These are phyloP conservation scores for Alaudala cheleensis DNA, from an alignment of 2,113 vertebrate genomes.

Conservation along the genomic window DNA sequence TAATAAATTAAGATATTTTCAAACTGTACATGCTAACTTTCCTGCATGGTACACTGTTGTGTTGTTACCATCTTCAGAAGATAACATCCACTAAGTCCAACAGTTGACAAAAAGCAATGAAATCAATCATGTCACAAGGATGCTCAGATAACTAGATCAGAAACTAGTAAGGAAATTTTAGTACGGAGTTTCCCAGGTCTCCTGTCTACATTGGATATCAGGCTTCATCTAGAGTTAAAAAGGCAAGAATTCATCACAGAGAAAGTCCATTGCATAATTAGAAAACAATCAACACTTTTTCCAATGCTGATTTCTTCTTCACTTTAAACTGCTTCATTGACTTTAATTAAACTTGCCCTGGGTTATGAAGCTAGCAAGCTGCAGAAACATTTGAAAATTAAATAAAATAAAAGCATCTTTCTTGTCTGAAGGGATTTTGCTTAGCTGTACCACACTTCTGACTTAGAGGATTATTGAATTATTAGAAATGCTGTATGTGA, in stretches of 20 bases:
- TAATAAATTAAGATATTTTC: background rate
- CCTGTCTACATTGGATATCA: background rate
- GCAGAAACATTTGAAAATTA: conserved; percentile 62
- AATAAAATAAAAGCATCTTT: conserved; percentile 56
- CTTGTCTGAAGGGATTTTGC: conserved; percentile 64
- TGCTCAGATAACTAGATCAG: background rate
- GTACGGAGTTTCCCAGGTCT: background rate
- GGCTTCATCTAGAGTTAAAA: conserved; percentile 51
- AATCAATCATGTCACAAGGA: background rate
- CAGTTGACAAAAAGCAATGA: background rate
- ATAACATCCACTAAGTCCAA: background rate
- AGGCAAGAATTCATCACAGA: conserved; percentile 57
- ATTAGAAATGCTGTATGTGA: background rate
- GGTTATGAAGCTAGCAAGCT: conserved; percentile 75
- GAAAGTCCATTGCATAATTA: conserved; percentile 73
- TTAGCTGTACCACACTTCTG: conserved; percentile 44
- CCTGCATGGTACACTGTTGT: background rate
- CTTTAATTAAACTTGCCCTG: conserved; percentile 81
- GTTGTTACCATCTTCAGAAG: background rate
- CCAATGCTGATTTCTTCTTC: conserved; percentile 76
- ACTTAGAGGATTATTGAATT: conserved; percentile 61
- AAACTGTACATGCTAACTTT: background rate
- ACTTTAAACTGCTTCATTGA: conserved; percentile 79
- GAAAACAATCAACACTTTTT: conserved; percentile 77
- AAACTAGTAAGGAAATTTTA: background rate